Evolutionary conservation across 2,797 vertebrate species (phyloP).

Genomic region (Platalea minor): DNA sequence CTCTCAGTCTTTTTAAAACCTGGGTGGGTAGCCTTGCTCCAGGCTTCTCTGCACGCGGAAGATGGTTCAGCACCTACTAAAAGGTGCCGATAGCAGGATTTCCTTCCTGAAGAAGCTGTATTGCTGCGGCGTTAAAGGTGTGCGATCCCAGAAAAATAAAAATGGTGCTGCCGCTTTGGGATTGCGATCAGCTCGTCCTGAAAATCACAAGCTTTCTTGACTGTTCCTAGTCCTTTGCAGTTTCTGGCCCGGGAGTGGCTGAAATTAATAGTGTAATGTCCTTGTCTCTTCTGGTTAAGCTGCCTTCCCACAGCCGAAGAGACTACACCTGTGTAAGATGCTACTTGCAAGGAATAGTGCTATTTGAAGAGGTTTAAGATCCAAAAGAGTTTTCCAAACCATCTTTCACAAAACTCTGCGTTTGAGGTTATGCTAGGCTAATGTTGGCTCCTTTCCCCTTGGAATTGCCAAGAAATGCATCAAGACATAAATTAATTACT

Average conservation of each 20-base stretch:
- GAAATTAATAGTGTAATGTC: background rate
- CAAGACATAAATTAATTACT: background rate
- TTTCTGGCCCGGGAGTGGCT: background rate
- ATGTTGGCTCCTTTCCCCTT: background rate
- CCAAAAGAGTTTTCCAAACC: background rate
- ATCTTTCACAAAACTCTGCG: background rate
- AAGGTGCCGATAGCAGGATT: background rate
- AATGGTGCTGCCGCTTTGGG: background rate
- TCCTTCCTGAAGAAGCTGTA: background rate
- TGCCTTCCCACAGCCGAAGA: background rate
- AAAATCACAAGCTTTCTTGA: background rate
- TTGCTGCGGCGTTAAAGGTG: background rate
- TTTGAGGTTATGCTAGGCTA: background rate
- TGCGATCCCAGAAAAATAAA: background rate
- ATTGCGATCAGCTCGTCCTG: fast-evolving
- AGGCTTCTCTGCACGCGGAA: background rate
- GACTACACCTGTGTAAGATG: no score
- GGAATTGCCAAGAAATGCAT: background rate
- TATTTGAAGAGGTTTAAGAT: background rate
- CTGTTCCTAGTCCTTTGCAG: background rate
- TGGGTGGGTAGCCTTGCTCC: background rate
- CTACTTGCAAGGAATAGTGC: fast-evolving
- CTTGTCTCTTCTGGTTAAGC: background rate
- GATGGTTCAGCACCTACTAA: background rate
- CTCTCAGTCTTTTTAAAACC: background rate